Percentiles rank a stretch among this genome's conserved stretches.
Evolutionary conservation across 2,888 invertebrate species (phyloP).

Genomic region (Yponomeuta evonymella): DNA sequence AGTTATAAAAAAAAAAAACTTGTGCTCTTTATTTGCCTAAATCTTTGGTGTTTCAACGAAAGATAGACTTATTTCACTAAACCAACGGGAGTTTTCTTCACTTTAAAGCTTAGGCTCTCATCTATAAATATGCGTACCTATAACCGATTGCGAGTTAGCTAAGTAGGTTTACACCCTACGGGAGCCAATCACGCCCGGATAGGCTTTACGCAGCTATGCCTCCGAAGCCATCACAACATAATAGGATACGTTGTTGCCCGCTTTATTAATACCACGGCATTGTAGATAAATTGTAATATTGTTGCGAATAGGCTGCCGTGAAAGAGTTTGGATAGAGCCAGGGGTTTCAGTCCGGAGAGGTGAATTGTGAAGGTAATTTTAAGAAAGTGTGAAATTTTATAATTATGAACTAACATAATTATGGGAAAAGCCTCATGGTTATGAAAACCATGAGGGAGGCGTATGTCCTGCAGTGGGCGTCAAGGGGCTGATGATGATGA

Average conservation of each 20-base stretch:
- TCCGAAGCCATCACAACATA: slow-evolving; percentile 11
- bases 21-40: no score
- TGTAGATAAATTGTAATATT: background rate
- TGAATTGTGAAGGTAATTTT: no score
- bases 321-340: no score
- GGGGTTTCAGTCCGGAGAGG: no score
- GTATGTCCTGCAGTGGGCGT: no score
- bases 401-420: no score
- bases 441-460: no score
- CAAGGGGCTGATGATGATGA: no score
- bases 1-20: no score
- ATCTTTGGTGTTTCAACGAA: no score
- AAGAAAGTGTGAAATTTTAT: no score
- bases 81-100: background rate
- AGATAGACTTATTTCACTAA: background rate
- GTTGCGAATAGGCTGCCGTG: background rate
- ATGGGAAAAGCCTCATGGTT: no score
- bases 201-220: slow-evolving; percentile 5
- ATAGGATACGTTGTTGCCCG: background rate
- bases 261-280: background rate
- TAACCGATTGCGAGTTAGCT: slow-evolving; percentile 1
- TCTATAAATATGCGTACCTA: background rate
- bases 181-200: slow-evolving; percentile 1
- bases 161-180: slow-evolving; percentile 8
- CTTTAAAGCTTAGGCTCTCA: background rate